Base-by-base conservation (phyloP, 2,888 invertebrate genomes). In the Herminia tarsipennalis region DNA sequence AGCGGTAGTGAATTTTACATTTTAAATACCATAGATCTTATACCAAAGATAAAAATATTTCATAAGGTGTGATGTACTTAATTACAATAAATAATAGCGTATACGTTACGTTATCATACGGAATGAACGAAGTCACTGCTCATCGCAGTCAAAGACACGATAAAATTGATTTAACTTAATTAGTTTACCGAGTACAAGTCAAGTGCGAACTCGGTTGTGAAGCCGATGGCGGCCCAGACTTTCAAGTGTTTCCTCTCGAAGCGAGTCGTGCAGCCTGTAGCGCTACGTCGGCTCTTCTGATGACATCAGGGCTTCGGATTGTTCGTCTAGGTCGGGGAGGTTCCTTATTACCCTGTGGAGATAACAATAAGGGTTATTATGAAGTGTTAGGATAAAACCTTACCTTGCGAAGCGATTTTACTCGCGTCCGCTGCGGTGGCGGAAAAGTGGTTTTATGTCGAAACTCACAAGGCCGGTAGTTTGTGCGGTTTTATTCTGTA, bases 281-380 rank as follows among this genome's bases (percentile, higher is more conserved):
- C 63, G 86, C 79, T 91, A 91, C 83, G 90, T 92, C 56, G 82
- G 86, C 57, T 91, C 90, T 34, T 90, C 88, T 0, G 88, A 77
- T 2, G 88, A 86, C 81, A 94, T 94, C 41, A 94, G 80, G 30
- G 94, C 93, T 75, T 94, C 94, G 16, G 93, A 93, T 60, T 94
- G 94, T 65, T 94, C 94, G 65, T 94, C 93, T 36, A 92, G 50
- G 50, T 94, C 94, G 17, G 92, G 90, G 55, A 93, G 87, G 69
- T 83, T 88, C 66, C 89, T 67, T 74, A 89, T 81, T 28, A 80
- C 75, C 39, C 89, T 89, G 82, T 34, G 6, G 9, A 10, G 30
- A 22, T 12, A 27, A n/a, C n/a, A n/a, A n/a, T n/a, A n/a, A n/a
- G n/a, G n/a, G n/a, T n/a, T n/a, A n/a, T n/a, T n/a, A n/a, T n/a